Evolutionary conservation across 2,113 vertebrate genomes (phyloP), one percentile per base, ranked within the genome.

Genomic region (Malurus alboscapulatus): DNA sequence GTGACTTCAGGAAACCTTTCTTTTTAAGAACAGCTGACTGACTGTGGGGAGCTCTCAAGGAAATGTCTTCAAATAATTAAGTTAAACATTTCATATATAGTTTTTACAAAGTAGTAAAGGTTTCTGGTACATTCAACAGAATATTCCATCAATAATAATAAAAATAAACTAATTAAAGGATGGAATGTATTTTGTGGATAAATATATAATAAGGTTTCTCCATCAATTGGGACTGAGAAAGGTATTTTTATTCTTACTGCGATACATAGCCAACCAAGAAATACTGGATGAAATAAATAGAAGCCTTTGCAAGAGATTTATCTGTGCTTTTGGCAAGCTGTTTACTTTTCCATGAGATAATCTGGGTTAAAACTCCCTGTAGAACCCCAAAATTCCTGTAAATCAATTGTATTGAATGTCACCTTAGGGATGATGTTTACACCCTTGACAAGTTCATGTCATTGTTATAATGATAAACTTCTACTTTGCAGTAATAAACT

Each of bases 401-500:
- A 94, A 91, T 76, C 57, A 61, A 0, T 57, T 93, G 63, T 57
- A 71, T 75, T 74, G 86, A 90, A 91, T 88, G 68, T 71, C 72
- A 71, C 22, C 88, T 85, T 38, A 57, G 51, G 81, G 79, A 61
- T 80, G 55, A 10, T 83, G 48, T 83, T 96, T 95, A 91, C 59
- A 88, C 61, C 36, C 61, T 77, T 68, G 55, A 76, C 19, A 20
- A 91, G 38, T 74, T 90, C 93, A 42, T 95, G 78, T 93, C 82
- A 72, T 78, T 90, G 51, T 88, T 95, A 88, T 51, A 89, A 84
- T 73, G 62, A 89, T 83, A 73, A 95, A 69, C 25, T 75, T 93
- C 50, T 84, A 42, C 68, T 91, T 73, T 71, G 30, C 32, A 51
- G 63, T 66, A 83, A 80, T 89, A 90, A 74, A 80, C 68, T 88